Percentiles rank a stretch among this genome's conserved stretches.
Evolutionary conservation across 2,888 invertebrate species (phyloP).

Genomic region (Apamea monoglypha): DNA sequence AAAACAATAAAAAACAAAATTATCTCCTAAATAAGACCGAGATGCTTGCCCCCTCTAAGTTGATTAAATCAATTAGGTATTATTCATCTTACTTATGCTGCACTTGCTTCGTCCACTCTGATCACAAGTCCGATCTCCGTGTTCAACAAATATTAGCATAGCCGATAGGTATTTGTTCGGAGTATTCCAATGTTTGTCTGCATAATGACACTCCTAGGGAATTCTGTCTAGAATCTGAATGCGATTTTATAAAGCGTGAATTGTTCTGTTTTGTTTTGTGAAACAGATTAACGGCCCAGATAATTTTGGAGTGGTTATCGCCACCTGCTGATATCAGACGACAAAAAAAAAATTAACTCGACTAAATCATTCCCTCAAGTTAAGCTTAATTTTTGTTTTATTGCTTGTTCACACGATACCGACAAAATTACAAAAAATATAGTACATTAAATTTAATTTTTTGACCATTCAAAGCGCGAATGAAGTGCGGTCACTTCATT

Average conservation of each 20-base stretch:
- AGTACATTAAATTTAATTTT: background rate
- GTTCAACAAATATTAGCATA: conserved; percentile 43
- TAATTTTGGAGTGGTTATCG: background rate
- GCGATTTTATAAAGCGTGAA: background rate
- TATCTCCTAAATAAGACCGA: background rate
- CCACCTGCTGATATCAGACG: background rate
- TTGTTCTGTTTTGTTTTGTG: background rate
- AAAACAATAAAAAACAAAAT: background rate
- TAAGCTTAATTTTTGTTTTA: background rate
- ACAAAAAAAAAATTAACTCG: background rate
- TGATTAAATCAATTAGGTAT: conserved; percentile 39
- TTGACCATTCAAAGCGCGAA: background rate
- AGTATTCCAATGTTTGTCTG: conserved; percentile 23
- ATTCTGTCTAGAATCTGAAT: background rate
- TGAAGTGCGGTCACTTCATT: no score
- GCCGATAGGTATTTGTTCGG: conserved; percentile 51
- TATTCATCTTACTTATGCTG: conserved; percentile 24
- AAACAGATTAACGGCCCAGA: background rate
- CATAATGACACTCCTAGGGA: conserved; percentile 40
- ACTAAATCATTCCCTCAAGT: background rate
- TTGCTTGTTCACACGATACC: background rate
- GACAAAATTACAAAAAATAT: background rate
- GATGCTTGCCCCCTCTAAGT: background rate
- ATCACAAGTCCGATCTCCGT: conserved; percentile 23
- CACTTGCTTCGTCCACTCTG: conserved; percentile 6